Base-by-base conservation (phyloP, 2,797 vertebrate genomes). In the Carapus acus region DNA sequence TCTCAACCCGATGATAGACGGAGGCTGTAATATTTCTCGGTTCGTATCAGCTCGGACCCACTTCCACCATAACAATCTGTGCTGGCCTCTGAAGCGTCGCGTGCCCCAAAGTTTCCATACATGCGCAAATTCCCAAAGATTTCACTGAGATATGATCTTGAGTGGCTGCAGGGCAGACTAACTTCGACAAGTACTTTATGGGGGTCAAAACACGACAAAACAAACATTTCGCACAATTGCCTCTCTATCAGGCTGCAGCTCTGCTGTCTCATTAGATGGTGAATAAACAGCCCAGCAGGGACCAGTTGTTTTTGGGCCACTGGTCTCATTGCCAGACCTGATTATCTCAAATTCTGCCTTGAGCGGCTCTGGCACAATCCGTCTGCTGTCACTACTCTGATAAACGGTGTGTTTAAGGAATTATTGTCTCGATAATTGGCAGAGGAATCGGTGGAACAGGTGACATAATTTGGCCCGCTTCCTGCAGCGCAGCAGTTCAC, bases 1-100 rank as follows among this genome's bases (percentile, higher is more conserved):
- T 76, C 83, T 86, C 74, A 78, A 72, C 73, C 77, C 74, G 71
- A 66, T 68, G 77, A 81, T 81, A 77, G 82, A 77, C 68, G 78
- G 64, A 61, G 57, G 63, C 56, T 62, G 49, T 58, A 29, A 27
- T 63, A 76, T 58, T 56, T 64, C 40, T 27, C 24, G 5, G 9
- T 27, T 9, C 24, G 33, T 43, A 46, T 56, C 50, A 49, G 49
- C 46, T 48, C 38, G 19, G 38, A 17, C 59, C 23, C 40, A 52
- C 31, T 42, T 59, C 34, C 54, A 57, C 49, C 21, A 24, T 8
- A 42, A 39, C 16, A 31, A 65, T 27, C 55, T 34, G 19, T 37
- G 17, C 44, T 57, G 36, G 46, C 18, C 39, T 54, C 43, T 54
- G 45, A 24, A 57, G 37, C 47, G 17, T 8, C 23, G 17, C 24